Evolutionary conservation across 2,797 vertebrate species (phyloP).

Genomic region (Gallinago nigripennis): DNA sequence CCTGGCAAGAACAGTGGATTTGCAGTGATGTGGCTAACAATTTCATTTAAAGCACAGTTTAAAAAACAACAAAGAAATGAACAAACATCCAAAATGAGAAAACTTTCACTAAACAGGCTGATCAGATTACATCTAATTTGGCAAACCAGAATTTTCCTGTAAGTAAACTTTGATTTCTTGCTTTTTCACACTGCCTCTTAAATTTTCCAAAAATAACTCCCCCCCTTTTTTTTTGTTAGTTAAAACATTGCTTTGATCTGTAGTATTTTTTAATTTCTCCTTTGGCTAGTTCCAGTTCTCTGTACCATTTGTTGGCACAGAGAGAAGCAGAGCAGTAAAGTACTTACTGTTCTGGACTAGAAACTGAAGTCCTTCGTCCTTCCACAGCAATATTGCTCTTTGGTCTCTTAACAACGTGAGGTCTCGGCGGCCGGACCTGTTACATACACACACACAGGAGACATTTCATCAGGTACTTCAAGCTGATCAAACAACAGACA

Average conservation of each 20-base stretch:
- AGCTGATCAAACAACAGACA: neutral
- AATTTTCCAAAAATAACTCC: neutral
- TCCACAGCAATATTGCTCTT: conserved; percentile 87
- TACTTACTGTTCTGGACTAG: conserved; percentile 90
- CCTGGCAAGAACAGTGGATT: neutral
- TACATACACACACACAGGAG: neutral
- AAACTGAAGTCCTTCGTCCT: conserved; percentile 76
- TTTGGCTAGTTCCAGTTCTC: neutral
- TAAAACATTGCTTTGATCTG: neutral
- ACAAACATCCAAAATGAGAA: neutral
- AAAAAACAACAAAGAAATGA: neutral
- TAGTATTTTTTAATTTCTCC: neutral
- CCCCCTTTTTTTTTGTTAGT: neutral
- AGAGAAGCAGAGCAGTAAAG: neutral
- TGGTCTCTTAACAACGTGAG: conserved; percentile 86
- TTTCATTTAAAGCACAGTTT: neutral
- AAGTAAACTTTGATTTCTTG: neutral
- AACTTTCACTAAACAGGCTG: neutral
- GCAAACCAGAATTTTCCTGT: neutral
- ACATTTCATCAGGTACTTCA: neutral
- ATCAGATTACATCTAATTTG: neutral
- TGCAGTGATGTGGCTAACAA: neutral
- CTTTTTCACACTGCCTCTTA: neutral
- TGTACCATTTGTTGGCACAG: fast-evolving
- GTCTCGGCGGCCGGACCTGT: conserved; percentile 85